Conservation (phyloP, 2,113 vertebrate species). For the Sapajus apella region DNA sequence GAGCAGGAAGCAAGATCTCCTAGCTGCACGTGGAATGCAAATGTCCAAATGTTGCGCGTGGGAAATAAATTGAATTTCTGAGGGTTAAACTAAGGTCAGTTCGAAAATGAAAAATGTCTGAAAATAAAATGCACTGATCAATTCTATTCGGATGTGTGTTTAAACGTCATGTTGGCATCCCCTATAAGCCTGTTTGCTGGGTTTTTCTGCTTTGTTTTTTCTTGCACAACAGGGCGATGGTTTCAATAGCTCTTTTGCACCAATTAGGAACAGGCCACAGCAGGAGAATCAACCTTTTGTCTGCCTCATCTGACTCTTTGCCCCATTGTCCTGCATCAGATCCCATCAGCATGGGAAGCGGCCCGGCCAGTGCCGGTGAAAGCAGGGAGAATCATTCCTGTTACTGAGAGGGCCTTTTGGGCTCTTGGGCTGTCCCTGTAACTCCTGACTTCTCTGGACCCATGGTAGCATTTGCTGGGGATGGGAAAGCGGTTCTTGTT, state of each 20-base stretch:
- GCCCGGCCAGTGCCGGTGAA: neutral
- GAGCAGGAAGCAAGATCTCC: neutral
- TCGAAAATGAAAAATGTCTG: neutral
- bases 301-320: neutral
- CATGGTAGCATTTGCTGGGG: neutral
- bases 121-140: constrained; percentile 21
- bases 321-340: neutral
- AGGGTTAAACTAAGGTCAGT: neutral
- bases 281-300: neutral
- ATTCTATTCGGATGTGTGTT: neutral
- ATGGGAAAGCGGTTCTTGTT: neutral
- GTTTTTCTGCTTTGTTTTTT: neutral
- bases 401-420: rapidly evolving
- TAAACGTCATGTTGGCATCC: neutral
- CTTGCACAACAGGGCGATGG: neutral
- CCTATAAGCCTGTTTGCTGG: neutral
- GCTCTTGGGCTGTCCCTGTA: neutral
- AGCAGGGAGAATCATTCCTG: neutral
- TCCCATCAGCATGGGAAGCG: neutral
- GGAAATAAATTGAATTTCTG: constrained; percentile 39
- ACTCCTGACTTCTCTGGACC: neutral
- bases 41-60: neutral
- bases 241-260: neutral
- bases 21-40: neutral
- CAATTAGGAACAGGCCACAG: neutral